These are phyloP conservation scores for Cacoxenus indagator DNA, from an alignment of 2,888 invertebrate species.

Conservation along the genomic window DNA sequence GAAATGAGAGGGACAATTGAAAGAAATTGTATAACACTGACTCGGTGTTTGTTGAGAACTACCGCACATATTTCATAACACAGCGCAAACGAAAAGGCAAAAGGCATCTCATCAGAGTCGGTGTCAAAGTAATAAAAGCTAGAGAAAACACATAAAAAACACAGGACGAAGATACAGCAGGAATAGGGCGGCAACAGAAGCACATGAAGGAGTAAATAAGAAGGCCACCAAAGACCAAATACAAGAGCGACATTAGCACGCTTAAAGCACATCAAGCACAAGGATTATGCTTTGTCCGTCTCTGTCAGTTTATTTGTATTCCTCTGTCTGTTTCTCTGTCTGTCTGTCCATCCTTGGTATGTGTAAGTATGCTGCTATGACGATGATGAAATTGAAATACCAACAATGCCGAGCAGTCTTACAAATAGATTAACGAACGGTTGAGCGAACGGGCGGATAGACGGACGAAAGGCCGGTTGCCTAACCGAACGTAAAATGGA, in stretches of 20 bases:
- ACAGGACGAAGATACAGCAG: background rate
- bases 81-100: no score
- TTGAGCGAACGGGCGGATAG: background rate
- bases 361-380: background rate
- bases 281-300: conserved; percentile 22
- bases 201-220: background rate
- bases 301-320: background rate
- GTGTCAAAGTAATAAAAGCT: conserved; percentile 6
- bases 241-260: conserved; percentile 19
- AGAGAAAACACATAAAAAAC: conserved; percentile 3
- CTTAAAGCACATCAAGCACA: conserved; percentile 26
- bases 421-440: background rate
- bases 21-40: no score
- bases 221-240: background rate
- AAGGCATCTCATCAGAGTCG: no score
- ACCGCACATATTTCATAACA: no score
- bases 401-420: conserved; percentile 21
- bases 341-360: background rate
- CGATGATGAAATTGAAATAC: conserved; percentile 28
- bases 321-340: background rate
- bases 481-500: background rate
- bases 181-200: background rate
- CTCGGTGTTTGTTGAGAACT: no score
- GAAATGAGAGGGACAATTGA: no score
- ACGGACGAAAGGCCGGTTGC: background rate